Evolutionary conservation across 2,113 vertebrate species (phyloP).

Genomic region (Hemiprocne comata): DNA sequence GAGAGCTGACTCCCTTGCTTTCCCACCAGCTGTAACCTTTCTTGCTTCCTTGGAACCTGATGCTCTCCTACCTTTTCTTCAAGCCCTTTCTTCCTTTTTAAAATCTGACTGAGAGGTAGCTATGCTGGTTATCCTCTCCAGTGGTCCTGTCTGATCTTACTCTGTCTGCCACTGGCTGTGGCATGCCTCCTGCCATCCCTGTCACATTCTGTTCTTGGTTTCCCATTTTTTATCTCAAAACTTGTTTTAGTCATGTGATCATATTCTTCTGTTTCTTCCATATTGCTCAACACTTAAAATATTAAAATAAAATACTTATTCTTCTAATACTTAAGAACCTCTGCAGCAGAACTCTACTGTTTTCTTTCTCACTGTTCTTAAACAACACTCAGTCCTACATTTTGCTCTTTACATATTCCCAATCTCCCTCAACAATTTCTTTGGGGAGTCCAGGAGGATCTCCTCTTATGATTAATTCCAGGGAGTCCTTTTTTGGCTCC

Average conservation of each 20-base stretch:
- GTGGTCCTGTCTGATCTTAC: not conserved
- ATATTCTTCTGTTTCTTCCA: not conserved
- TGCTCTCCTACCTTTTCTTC: not conserved
- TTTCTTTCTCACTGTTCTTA: not conserved
- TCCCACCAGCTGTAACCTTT: not conserved
- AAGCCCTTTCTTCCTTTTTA: not conserved
- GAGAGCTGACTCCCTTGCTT: not conserved
- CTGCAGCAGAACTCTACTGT: not conserved
- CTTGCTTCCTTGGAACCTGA: not conserved
- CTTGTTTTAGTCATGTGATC: not conserved
- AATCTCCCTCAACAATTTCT: not conserved
- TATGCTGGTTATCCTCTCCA: not conserved
- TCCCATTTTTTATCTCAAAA: not conserved
- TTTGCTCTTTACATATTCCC: not conserved
- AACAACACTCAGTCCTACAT: not conserved
- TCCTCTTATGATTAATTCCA: not conserved
- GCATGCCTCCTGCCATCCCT: not conserved
- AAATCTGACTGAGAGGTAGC: not conserved
- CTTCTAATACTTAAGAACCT: not conserved
- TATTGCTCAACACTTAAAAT: not conserved
- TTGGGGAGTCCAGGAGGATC: not conserved
- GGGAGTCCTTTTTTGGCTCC: not conserved
- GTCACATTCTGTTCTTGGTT: not conserved
- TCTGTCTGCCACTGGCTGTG: not conserved
- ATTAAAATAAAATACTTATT: not conserved